phyloP scores from a whole-genome alignment of 1,140 invertebrate genomes.

The Patella vulgata region DNA sequence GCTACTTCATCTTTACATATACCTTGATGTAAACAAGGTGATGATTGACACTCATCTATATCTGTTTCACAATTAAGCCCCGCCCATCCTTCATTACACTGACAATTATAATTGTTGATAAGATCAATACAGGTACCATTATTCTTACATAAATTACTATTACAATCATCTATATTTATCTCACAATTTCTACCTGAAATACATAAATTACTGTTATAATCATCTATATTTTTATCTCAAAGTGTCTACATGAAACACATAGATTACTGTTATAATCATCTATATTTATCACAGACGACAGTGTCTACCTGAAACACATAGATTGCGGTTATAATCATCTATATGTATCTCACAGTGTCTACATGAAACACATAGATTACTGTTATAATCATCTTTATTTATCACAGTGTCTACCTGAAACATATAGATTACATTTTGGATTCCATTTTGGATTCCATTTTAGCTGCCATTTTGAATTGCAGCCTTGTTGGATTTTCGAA shows the following conservation, averaged over 20 bases:
- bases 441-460: too few species aligned
- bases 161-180: too few species aligned
- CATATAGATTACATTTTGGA: constrained; percentile 31
- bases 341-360: constrained; percentile 42
- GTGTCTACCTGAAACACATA: constrained; percentile 92
- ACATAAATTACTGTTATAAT: constrained; percentile 4
- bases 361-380: constrained; percentile 58
- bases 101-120: constrained; percentile 13
- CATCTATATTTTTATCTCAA: background rate
- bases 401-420: constrained; percentile 35
- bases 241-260: constrained; percentile 58
- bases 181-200: too few species aligned
- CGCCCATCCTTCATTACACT: constrained; percentile 51
- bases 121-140: too few species aligned
- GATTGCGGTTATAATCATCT: constrained; percentile 59
- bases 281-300: constrained; percentile 70
- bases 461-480: too few species aligned
- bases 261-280: constrained; percentile 69
- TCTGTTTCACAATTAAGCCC: constrained; percentile 79
- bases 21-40: constrained; percentile 80
- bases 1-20: constrained; percentile 75
- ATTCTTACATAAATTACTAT: too few species aligned
- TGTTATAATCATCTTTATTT: constrained; percentile 36
- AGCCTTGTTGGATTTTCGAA: too few species aligned
- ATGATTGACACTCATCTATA: constrained; percentile 67